Evolutionary conservation across 2,888 invertebrate genomes (phyloP), one percentile per base, ranked within the genome.

Genomic region (Bugula neritina): DNA sequence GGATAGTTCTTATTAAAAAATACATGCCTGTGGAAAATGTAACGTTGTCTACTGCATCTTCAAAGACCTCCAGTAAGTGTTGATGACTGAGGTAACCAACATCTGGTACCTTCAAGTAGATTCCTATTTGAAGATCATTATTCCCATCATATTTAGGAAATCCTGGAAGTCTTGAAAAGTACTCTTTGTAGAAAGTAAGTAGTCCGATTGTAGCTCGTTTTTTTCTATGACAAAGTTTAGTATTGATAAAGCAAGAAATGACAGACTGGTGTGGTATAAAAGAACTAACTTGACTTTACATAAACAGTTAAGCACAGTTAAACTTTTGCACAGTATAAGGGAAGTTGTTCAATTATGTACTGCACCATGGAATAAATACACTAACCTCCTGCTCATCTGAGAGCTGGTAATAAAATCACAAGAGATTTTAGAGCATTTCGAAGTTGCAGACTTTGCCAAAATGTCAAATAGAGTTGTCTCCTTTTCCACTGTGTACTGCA

Each of bases 401-500:
- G 55, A 5, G 55, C 3, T 55, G 3, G 55, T 3, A 3, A 55
- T 3, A 17, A 55, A 25, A n/a, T 55, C 55, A 55, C 55, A 55
- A 13, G 25, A 5, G 21, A 23, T 55, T 5, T 25, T n/a, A 5
- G 21, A 3, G n/a, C 55, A 55, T 3, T 13, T n/a, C n/a, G 3
- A 5, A n/a, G 21, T 55, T n/a, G n/a, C 55, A n/a, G 55, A 55
- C n/a, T 55, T n/a, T n/a, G 55, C 55, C n/a, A 55, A 23, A 17
- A 55, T n/a, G 5, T 10, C n/a, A 25, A 55, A 55, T 23, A 55
- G n/a, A 13, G 55, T 13, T 3, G 55, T 55, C 55, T 55, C 55
- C 55, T 13, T 5, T 25, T 55, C n/a, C n/a, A 55, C 55, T n/a
- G 55, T 55, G 25, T 55, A 55, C 55, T 55, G 25, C n/a, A 55